Conservation (phyloP, 1,140 invertebrate genomes). For the Aphidius ervi region DNA sequence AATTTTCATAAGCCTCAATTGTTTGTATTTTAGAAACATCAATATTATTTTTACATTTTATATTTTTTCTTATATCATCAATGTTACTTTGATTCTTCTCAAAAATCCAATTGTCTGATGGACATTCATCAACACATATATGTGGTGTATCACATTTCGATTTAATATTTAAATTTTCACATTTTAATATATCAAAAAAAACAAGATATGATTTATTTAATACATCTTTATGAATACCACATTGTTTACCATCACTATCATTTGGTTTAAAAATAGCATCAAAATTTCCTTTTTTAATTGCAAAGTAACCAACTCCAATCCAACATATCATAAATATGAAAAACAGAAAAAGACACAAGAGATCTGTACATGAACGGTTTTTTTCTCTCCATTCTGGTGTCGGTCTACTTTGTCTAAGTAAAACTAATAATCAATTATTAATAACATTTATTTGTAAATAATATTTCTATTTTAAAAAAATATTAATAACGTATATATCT, state of each 20-base stretch:
- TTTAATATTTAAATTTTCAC: conserved; percentile 63
- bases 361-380: conserved; percentile 82
- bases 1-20: conserved; percentile 44
- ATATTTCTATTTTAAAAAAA: too few species aligned
- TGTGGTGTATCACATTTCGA: conserved; percentile 73
- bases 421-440: too few species aligned
- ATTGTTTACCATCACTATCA: conserved; percentile 69
- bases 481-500: too few species aligned
- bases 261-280: conserved; percentile 75
- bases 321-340: conserved; percentile 71
- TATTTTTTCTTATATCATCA: conserved; percentile 42
- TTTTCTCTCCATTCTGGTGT: conserved; percentile 74
- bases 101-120: conserved; percentile 35
- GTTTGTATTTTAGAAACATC: conserved; percentile 37
- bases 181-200: conserved; percentile 82
- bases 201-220: conserved; percentile 69
- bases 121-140: conserved; percentile 79
- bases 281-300: conserved; percentile 70
- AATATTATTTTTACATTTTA: conserved; percentile 69
- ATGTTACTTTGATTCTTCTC: conserved; percentile 37
- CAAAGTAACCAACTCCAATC: conserved; percentile 67
- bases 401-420: too few species aligned
- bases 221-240: conserved; percentile 70
- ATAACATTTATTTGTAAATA: too few species aligned
- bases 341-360: conserved; percentile 80